Conservation (phyloP, 2,888 invertebrate species). For the Drosophila koepferae region DNA sequence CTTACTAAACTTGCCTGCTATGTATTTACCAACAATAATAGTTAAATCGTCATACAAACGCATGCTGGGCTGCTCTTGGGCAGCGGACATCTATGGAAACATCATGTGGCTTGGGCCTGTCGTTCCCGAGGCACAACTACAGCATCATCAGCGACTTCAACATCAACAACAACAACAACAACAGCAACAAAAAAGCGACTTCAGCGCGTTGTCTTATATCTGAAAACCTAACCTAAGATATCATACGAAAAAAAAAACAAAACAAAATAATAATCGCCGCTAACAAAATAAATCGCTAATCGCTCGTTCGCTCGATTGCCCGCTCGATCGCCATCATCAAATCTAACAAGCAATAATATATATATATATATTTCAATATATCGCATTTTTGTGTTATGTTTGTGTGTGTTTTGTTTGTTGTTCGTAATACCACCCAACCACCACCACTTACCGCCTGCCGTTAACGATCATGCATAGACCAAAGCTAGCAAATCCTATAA, state of each 20-base stretch:
- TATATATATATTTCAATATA: slow-evolving; percentile 23
- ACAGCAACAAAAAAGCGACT: slow-evolving; percentile 19
- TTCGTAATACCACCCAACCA: slow-evolving; percentile 56
- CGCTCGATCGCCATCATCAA: slow-evolving; percentile 24
- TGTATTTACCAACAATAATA: slow-evolving; percentile 41
- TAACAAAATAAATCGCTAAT: slow-evolving; percentile 55
- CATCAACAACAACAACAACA: slow-evolving; percentile 30
- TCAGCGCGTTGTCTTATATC: slow-evolving; percentile 43
- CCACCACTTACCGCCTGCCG: slow-evolving; percentile 51
- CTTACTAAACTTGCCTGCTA: slow-evolving; percentile 41
- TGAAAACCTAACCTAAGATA: slow-evolving; percentile 65
- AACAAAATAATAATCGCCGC: slow-evolving; percentile 38
- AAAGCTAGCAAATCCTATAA: slow-evolving; percentile 75
- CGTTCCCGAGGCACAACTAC: slow-evolving; percentile 35
- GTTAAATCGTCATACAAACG: slow-evolving; percentile 40
- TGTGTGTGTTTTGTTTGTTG: slow-evolving; percentile 55
- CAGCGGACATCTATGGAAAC: slow-evolving; percentile 62
- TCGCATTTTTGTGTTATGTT: slow-evolving; percentile 58
- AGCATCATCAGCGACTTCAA: slow-evolving; percentile 23
- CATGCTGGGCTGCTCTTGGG: slow-evolving; percentile 61
- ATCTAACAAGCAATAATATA: slow-evolving; percentile 37
- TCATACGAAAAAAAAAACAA: not conserved
- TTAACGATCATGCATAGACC: slow-evolving; percentile 80
- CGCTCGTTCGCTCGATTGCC: slow-evolving; percentile 35
- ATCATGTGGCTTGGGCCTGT: slow-evolving; percentile 60